Conservation (phyloP, 1,140 invertebrate genomes). For the Danaus plexippus region DNA sequence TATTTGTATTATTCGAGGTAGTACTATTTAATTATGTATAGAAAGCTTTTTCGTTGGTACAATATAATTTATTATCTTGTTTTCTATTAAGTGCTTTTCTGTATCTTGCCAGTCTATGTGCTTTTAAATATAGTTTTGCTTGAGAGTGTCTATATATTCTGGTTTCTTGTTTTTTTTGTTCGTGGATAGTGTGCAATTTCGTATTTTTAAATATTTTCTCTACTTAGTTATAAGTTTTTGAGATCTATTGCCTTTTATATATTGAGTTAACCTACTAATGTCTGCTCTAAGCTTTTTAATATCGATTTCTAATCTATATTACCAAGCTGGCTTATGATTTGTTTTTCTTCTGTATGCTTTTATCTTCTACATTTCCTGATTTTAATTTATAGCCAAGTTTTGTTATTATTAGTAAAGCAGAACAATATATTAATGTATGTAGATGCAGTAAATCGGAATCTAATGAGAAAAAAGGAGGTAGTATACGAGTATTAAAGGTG, state of each 20-base stretch:
- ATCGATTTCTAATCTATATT: background rate
- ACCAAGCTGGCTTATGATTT: constrained; percentile 1
- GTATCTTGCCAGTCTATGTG: no score
- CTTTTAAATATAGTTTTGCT: background rate
- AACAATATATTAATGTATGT: constrained; percentile 6
- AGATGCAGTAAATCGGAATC: constrained; percentile 7
- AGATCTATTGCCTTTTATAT: constrained; percentile 10
- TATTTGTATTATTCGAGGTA: background rate
- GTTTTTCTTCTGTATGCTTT: constrained; percentile 3
- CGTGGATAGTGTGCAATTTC: background rate
- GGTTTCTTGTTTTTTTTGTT: constrained; percentile 4
- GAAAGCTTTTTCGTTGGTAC: constrained; percentile 1
- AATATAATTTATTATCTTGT: constrained; percentile 6
- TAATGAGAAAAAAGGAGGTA: background rate
- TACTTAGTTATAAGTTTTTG: constrained; percentile 6
- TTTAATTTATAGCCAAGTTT: background rate
- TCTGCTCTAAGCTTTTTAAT: constrained; percentile 8
- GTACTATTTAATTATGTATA: background rate
- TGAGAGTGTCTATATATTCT: constrained; percentile 6
- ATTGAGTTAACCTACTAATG: constrained; percentile 4
- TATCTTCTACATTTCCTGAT: background rate
- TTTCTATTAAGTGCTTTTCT: background rate
- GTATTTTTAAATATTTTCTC: constrained; percentile 11
- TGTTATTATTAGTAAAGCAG: constrained; percentile 5
- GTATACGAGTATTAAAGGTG: background rate